Evolutionary conservation across 2,888 invertebrate species (phyloP), one percentile per base, ranked within the genome.

Genomic region (Scaptodrosophila latifasciaeformis): DNA sequence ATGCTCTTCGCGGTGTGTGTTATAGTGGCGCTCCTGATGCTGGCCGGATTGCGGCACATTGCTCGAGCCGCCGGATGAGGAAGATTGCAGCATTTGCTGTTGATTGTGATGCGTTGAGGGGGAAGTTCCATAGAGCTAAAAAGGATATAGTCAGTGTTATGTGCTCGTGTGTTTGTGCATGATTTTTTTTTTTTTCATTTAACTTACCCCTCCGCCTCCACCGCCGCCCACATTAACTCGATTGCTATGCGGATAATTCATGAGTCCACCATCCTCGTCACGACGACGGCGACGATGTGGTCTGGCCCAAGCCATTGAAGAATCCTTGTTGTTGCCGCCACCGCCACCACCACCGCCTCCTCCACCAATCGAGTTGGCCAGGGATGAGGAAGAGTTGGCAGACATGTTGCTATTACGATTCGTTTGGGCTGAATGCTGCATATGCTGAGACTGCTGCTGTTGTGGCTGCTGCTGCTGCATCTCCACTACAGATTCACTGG

Each of bases 281-380:
- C 85, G 82, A 57, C 78, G 59, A 31, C 85, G 81, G 46, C 84
- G 83, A 42, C 85, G 79, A 57, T 79, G 83, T 43, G 70, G 70
- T 12, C 85, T 77, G 12, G 81, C 49, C 35, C 78, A 80, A 2
- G 70, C 44, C 85, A 84, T 84, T 48, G 83, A 82, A 5, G 71
- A 78, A 44, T 82, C 82, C n/a, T n/a, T n/a, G n/a, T n/a, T n/a
- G 67, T 71, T 78, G 55, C 52, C 58, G 37, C 53, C 67, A 59
- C 61, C 65, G 55, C 65, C 62, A 44, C 67, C 69, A 55, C 74
- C 66, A 19, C 59, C 58, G 15, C 55, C 57, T 49, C 45, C 42
- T 35, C 52, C 51, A 49, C 70, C 70, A 44, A 82, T 76, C 21
- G 82, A 79, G 12, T 79, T 82, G 30, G 80, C 67, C 61, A 83